Conservation (phyloP, 2,888 invertebrate species). For the Brassicogethes aeneus region DNA sequence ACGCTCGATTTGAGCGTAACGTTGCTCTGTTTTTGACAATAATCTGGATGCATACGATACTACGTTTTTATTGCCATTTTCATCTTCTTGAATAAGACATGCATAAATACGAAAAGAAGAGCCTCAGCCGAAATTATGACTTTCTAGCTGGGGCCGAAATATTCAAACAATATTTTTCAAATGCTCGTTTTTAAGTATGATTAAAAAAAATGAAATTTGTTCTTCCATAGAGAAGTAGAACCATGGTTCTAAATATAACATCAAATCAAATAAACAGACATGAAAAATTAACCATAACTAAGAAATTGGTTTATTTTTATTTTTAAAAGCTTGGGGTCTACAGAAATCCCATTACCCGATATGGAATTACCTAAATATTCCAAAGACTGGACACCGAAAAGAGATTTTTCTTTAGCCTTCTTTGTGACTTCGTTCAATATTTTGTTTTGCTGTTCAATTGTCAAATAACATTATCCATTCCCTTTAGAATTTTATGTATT, state of each 20-base stretch:
- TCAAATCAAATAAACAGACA: constrained; percentile 6
- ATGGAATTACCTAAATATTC: constrained; percentile 25
- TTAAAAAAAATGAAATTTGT: constrained; percentile 5
- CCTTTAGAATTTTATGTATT: constrained; percentile 9
- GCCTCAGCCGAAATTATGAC: too few relatives aligned
- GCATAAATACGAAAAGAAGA: constrained; percentile 9
- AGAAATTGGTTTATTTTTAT: constrained; percentile 13
- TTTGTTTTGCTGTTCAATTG: constrained; percentile 17
- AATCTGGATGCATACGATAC: constrained; percentile 9
- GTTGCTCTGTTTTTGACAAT: constrained; percentile 7
- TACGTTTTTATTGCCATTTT: constrained; percentile 4
- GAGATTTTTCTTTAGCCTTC: constrained; percentile 23
- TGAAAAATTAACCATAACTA: constrained; percentile 12
- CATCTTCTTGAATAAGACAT: constrained; percentile 5
- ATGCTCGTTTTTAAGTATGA: constrained; percentile 6
- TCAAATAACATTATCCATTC: constrained; percentile 12
- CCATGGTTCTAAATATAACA: constrained; percentile 8
- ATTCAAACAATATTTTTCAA: constrained; percentile 6
- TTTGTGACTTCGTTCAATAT: constrained; percentile 16
- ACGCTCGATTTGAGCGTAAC: too few relatives aligned
- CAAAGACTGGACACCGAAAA: constrained; percentile 16
- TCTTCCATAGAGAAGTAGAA: constrained; percentile 3
- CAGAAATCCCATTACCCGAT: constrained; percentile 14
- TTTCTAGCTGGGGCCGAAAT: constrained; percentile 2
- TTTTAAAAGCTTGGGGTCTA: constrained; percentile 17